Base-by-base conservation (phyloP, 2,797 vertebrate species). In the Nyctalus aviator region DNA sequence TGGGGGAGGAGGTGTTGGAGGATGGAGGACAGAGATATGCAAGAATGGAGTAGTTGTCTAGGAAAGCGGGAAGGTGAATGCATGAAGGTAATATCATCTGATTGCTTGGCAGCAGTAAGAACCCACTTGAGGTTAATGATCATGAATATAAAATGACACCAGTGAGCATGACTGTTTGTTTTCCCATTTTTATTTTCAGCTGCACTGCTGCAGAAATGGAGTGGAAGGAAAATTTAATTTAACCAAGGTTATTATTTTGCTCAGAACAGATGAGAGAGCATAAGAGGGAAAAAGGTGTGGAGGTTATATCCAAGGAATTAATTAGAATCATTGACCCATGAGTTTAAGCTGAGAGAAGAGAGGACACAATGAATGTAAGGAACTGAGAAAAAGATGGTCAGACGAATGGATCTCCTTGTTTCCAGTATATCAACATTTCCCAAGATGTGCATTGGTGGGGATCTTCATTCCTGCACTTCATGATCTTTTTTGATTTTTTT, bases 61-160 rank as follows among this genome's bases (percentile, higher is more conserved):
- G 44, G 14, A 62, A 46, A 68, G 27, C 9, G 1, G 35, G 18
- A 53, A 57, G 32, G 32, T 6, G 41, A 66, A 66, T 4, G 15
- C 35, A 30, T 4, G 25, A 73, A 15, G 44, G 17, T 30, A 8
- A 32, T 53, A 12, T 37, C 13, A 6, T 50, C 11, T 82, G n/a
- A 86, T 81, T 84, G 23, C 83, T 64, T 9, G 68, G 78, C 32
- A 91, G 73, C 32, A 35, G 23, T 7, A 57, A 88, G 48, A 35
- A 15, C 41, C 83, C 75, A 46, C 90, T 90, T 81, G 37, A 91
- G 44, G 27, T 59, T 93, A 94, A 81, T 50, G 83, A 57, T 66
- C 25, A 30, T 92, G 64, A 44, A 81, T 72, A 64, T 90, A 23
- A 94, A 90, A 75, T 73, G 20, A 79, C 6, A 73, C 30, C 4